phyloP scores from a whole-genome alignment of 2,797 vertebrate genomes.

The Psittacula echo region DNA sequence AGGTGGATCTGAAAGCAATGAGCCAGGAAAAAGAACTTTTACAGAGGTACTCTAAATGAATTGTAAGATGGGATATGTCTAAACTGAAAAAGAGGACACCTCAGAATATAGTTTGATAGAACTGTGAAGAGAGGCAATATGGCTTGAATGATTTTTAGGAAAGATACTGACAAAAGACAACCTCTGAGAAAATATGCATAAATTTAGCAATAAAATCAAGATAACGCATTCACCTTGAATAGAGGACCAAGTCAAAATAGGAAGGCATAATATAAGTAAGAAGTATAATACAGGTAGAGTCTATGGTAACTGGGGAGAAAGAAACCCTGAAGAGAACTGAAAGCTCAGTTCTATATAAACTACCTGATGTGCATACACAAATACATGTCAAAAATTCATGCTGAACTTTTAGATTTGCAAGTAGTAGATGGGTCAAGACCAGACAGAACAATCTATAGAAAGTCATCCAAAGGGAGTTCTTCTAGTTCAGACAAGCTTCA shows the following conservation, averaged over 20 bases:
- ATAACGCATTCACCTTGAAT: background rate
- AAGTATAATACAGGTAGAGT: background rate
- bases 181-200: background rate
- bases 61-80: background rate
- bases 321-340: background rate
- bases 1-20: constrained; percentile 12
- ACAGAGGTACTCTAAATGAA: background rate
- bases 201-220: background rate
- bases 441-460: background rate
- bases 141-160: background rate
- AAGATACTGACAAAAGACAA: background rate
- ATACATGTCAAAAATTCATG: background rate
- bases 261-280: background rate
- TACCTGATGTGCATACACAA: background rate
- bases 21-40: constrained; percentile 24
- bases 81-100: background rate
- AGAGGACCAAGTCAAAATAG: background rate
- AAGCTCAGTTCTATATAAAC: background rate
- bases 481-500: background rate
- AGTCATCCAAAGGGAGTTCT: background rate
- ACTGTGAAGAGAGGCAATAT: background rate
- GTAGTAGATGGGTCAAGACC: background rate
- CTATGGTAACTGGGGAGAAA: background rate
- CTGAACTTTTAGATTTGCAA: background rate
- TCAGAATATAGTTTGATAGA: background rate